A percentile compares a stretch with the other conserved stretches of the same genome.
phyloP scores from a whole-genome alignment of 2,113 vertebrate genomes.

The Crotalus helleri region DNA sequence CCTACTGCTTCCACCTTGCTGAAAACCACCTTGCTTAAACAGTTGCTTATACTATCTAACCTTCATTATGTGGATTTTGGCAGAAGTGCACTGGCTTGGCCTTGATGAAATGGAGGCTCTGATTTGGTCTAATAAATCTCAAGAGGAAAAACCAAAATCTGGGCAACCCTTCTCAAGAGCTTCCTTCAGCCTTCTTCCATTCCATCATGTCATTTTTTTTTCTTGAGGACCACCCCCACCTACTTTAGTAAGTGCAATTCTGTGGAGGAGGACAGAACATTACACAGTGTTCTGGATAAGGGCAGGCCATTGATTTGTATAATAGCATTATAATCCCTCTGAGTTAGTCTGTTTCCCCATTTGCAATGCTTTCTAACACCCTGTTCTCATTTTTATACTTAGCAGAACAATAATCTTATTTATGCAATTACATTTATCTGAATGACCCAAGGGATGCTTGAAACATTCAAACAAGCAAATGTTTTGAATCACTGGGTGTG shows the following conservation, averaged over 20 bases:
- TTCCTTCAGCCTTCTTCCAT: neutral
- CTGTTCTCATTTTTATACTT: slow-evolving; percentile 31
- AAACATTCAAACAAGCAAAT: slow-evolving; percentile 9
- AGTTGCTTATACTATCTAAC: neutral
- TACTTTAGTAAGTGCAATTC: neutral
- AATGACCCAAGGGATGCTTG: slow-evolving; percentile 27
- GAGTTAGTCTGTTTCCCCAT: slow-evolving; percentile 22
- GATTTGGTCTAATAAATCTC: neutral
- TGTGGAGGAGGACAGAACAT: slow-evolving; percentile 1
- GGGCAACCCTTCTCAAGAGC: neutral
- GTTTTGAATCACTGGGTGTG: neutral
- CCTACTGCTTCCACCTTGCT: neutral
- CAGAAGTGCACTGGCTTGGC: neutral
- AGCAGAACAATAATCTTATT: slow-evolving; percentile 29
- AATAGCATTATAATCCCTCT: slow-evolving; percentile 33
- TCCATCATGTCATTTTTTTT: too few relatives aligned
- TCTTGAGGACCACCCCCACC: neutral
- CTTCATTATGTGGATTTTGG: neutral
- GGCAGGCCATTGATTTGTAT: slow-evolving; percentile 29
- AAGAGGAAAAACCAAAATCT: neutral
- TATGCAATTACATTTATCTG: slow-evolving; percentile 40
- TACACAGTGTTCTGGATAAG: slow-evolving; percentile 12
- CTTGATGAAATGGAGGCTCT: neutral
- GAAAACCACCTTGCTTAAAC: neutral
- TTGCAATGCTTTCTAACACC: slow-evolving; percentile 24